Conservation (phyloP, 2,888 invertebrate species). For the Caenorhabditis sp. region DNA sequence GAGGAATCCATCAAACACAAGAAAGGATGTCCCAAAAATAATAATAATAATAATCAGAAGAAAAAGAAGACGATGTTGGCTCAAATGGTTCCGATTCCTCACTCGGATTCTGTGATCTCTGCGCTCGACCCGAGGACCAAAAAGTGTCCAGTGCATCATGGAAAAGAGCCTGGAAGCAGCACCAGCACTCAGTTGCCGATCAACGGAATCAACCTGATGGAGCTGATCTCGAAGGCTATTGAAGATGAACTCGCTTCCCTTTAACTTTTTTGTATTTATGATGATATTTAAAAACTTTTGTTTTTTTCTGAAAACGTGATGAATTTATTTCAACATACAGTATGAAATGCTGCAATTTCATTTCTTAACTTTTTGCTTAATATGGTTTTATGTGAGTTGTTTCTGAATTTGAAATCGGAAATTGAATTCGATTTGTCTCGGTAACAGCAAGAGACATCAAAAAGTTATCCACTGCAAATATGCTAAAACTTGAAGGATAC, state of each 20-base stretch:
- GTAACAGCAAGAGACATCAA: too few relatives aligned
- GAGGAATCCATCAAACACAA: slow-evolving; percentile 16
- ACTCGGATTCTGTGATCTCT: slow-evolving; percentile 51
- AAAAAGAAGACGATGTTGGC: too few relatives aligned
- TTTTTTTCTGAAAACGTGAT: slow-evolving; percentile 2
- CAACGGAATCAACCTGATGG: slow-evolving; percentile 54
- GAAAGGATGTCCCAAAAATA: slow-evolving; percentile 46
- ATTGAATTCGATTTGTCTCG: too few relatives aligned
- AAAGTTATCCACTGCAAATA: too few relatives aligned
- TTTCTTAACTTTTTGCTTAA: too few relatives aligned
- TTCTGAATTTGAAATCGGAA: too few relatives aligned
- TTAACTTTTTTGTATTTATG: too few relatives aligned
- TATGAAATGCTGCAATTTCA: too few relatives aligned
- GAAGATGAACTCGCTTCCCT: slow-evolving; percentile 39
- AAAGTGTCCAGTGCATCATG: slow-evolving; percentile 44
- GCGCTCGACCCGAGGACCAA: not conserved
- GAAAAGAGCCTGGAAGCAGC: slow-evolving; percentile 8
- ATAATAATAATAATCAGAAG: too few relatives aligned
- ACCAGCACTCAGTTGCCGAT: slow-evolving; percentile 21
- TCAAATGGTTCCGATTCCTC: slow-evolving; percentile 29
- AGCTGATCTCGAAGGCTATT: slow-evolving; percentile 46
- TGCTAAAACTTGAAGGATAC: too few relatives aligned
- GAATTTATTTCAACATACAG: too few relatives aligned
- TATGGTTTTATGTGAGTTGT: slow-evolving; percentile 17
- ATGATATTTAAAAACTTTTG: slow-evolving; percentile 13